Base-by-base conservation (phyloP, 2,888 invertebrate genomes). In the Conchocele bisecta region DNA sequence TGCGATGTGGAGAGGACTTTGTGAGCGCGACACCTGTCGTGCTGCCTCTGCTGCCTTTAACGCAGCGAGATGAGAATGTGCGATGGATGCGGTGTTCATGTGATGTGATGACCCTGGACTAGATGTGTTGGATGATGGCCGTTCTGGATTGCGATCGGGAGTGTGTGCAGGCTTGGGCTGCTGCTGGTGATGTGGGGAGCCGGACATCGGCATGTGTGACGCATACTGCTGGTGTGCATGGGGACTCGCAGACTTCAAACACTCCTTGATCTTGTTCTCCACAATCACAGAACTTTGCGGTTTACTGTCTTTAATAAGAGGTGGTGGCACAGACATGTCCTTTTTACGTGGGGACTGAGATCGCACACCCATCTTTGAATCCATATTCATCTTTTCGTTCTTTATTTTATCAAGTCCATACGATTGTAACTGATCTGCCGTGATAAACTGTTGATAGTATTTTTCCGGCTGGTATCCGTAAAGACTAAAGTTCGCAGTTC, bases 391-490 rank as follows among this genome's bases (percentile, higher is more conserved):
- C 50, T 81, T 75, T 41, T 72, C 79, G 57, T 83, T 84, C 74
- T 83, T 86, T 33, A 81, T 81, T 54, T 86, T 81, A 39, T 81
- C 83, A 28, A 89, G 78, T 60, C 87, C 87, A 64, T 84, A 83
- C 31, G 83, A 81, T 56, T 87, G 87, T 37, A 91, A 81, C 77
- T 90, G 89, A 65, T 90, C 91, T 33, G 86, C 86, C 20, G 90
- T 84, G 20, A 91, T 90, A 51, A 88, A 90, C 15, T 88, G 85
- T n/a, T n/a, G n/a, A n/a, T n/a, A n/a, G 66, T 88, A 89, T 46
- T 89, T 89, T 68, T 86, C 88, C 39, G 91, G 89, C 72, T 89
- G 89, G 75, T 91, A 91, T 20, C 91, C 91, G 79, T 91, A 91
- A 26, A 91, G 82, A 80, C 86, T 91, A 71, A 90, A 91, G 70